These are phyloP conservation scores for Rousettus madagascariensis DNA, from an alignment of 2,797 vertebrate genomes.

Conservation along the genomic window DNA sequence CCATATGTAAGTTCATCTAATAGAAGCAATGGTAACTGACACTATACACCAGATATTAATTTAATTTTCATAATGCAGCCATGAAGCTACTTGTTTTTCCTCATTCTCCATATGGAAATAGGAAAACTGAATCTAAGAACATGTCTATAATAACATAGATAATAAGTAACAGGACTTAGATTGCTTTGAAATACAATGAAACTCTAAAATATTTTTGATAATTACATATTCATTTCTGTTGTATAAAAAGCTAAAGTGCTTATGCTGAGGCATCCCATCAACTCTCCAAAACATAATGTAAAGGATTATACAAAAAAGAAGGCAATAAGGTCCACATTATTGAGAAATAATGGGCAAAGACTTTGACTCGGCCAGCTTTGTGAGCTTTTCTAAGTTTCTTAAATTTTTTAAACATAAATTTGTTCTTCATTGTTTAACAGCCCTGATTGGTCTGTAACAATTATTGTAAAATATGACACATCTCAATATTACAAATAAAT, in stretches of 20 bases:
- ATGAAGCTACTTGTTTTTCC: not conserved
- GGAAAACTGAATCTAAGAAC: not conserved
- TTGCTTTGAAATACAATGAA: not conserved
- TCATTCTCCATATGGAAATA: not conserved
- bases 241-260: not conserved
- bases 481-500: not conserved
- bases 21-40: not conserved
- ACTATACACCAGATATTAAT: not conserved
- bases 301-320: not conserved
- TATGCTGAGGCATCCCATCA: not conserved
- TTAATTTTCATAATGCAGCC: not conserved
- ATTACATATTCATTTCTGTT: not conserved
- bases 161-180: not conserved
- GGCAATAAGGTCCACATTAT: not conserved
- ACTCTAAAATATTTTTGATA: not conserved
- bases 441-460: not conserved
- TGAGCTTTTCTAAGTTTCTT: not conserved
- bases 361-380: not conserved
- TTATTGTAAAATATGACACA: not conserved
- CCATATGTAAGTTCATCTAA: not conserved
- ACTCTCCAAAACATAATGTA: not conserved
- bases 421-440: not conserved
- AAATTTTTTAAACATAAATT: not conserved
- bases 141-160: not conserved
- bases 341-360: not conserved